These are phyloP conservation scores for Nebria salina DNA, from an alignment of 2,888 invertebrate species.

Conservation along the genomic window DNA sequence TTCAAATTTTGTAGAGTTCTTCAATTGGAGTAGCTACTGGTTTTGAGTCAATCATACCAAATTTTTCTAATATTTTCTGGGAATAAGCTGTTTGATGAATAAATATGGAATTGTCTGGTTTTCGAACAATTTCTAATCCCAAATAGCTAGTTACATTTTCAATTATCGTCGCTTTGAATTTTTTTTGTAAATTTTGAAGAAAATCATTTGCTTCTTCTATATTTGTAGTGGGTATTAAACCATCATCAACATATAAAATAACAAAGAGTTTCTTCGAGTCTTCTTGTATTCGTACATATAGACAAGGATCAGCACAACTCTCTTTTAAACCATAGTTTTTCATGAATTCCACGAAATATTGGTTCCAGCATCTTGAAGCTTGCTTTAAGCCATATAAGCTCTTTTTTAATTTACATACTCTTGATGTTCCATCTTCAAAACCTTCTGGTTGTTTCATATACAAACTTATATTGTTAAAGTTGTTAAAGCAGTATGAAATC, in stretches of 20 bases:
- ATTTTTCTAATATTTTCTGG: conserved; percentile 8
- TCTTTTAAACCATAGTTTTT: not conserved
- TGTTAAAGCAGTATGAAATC: no score
- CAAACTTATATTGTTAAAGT: no score
- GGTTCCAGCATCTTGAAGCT: conserved; percentile 55
- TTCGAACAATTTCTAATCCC: no score
- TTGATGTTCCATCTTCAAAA: no score
- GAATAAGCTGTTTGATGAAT: no score
- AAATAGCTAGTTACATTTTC: no score
- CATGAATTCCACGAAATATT: conserved; percentile 50
- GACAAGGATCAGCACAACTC: conserved; percentile 3
- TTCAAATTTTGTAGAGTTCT: not conserved
- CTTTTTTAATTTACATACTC: no score
- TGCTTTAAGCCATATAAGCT: conserved; percentile 57
- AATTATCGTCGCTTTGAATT: not conserved
- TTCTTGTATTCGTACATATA: conserved; percentile 3
- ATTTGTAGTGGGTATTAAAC: conserved; percentile 4
- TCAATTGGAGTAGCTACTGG: not conserved
- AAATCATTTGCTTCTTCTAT: not conserved
- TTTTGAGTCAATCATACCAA: conserved; percentile 21
- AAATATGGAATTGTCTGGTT: no score
- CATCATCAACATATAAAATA: conserved; percentile 19
- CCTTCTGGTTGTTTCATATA: no score
- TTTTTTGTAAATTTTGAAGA: not conserved
- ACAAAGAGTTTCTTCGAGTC: not conserved